These are phyloP conservation scores for Hofmannophila pseudospretella DNA, from an alignment of 2,888 invertebrate genomes.

Conservation along the genomic window DNA sequence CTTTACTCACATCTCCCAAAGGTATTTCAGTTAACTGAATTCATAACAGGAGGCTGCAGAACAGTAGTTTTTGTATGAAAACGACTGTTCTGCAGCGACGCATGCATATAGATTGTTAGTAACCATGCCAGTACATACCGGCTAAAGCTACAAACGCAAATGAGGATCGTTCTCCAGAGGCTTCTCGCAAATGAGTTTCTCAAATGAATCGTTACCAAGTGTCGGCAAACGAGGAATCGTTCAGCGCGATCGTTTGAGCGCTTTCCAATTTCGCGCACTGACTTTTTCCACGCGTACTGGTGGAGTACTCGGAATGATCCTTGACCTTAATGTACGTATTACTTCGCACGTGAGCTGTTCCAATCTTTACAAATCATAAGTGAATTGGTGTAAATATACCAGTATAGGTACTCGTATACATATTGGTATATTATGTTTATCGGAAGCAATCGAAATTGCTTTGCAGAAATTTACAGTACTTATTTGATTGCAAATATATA, in stretches of 20 bases:
- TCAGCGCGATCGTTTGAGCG: slow-evolving; percentile 37
- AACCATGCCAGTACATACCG: background rate
- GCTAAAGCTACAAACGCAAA: slow-evolving; percentile 48
- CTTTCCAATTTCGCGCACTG: slow-evolving; percentile 47
- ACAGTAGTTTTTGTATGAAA: too few species aligned
- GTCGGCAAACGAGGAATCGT: slow-evolving; percentile 58
- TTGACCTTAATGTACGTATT: slow-evolving; percentile 25
- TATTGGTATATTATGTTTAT: too few species aligned
- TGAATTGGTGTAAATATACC: background rate
- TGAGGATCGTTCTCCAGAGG: slow-evolving; percentile 58
- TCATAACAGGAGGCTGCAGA: too few species aligned
- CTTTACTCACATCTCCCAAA: too few species aligned
- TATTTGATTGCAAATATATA: too few species aligned
- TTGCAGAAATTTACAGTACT: too few species aligned
- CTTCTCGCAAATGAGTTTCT: slow-evolving; percentile 63
- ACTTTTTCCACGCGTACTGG: slow-evolving; percentile 36
- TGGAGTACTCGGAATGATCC: slow-evolving; percentile 15
- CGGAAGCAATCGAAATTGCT: too few species aligned
- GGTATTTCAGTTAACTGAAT: too few species aligned
- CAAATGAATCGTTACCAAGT: slow-evolving; percentile 68
- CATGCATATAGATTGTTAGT: background rate
- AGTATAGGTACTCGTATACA: background rate
- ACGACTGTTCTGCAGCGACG: too few species aligned
- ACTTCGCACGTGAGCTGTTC: slow-evolving; percentile 1
- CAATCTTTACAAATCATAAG: background rate